A percentile compares a stretch with the other conserved stretches of the same genome.
Evolutionary conservation across 2,113 vertebrate genomes (phyloP).

Genomic region (Takifugu bimaculatus): DNA sequence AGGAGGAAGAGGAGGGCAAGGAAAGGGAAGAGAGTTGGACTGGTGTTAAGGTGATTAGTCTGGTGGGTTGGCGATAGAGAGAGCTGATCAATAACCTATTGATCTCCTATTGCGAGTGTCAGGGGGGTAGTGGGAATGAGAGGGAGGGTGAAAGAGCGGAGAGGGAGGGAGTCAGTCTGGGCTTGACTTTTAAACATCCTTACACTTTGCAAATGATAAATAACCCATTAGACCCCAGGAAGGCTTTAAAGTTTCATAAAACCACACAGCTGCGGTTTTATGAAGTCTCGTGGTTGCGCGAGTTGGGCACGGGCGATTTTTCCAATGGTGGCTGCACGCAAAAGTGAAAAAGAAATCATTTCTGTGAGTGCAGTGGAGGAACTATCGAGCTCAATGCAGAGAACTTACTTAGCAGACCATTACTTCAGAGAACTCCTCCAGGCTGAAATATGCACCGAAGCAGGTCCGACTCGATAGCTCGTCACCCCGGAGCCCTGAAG

Average conservation of each 20-base stretch:
- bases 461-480: slow-evolving; percentile 54
- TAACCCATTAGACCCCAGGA: slow-evolving; percentile 73
- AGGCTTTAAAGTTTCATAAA: slow-evolving; percentile 63
- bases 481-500: slow-evolving; percentile 50
- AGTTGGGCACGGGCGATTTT: slow-evolving; percentile 29
- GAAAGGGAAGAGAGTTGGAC: slow-evolving; percentile 63
- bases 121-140: slow-evolving; percentile 76
- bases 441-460: slow-evolving; percentile 67
- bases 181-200: slow-evolving; percentile 85
- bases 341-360: slow-evolving; percentile 61
- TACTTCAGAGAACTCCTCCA: slow-evolving; percentile 71
- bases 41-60: slow-evolving; percentile 84
- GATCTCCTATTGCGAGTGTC: slow-evolving; percentile 76
- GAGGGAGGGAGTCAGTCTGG: slow-evolving; percentile 69
- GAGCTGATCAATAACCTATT: slow-evolving; percentile 82
- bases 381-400: slow-evolving; percentile 71
- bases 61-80: slow-evolving; percentile 84
- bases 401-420: slow-evolving; percentile 72
- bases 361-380: slow-evolving; percentile 59
- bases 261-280: slow-evolving; percentile 4
- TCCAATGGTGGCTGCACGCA: slow-evolving; percentile 16
- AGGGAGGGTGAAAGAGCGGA: slow-evolving; percentile 65
- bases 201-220: slow-evolving; percentile 80
- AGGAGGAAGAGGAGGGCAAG: slow-evolving; percentile 36
- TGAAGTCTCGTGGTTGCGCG: slow-evolving; percentile 29